Percentiles rank a stretch among this genome's conserved stretches.
phyloP scores from a whole-genome alignment of 2,797 vertebrate species.

The Dromococcyx pavoninus region DNA sequence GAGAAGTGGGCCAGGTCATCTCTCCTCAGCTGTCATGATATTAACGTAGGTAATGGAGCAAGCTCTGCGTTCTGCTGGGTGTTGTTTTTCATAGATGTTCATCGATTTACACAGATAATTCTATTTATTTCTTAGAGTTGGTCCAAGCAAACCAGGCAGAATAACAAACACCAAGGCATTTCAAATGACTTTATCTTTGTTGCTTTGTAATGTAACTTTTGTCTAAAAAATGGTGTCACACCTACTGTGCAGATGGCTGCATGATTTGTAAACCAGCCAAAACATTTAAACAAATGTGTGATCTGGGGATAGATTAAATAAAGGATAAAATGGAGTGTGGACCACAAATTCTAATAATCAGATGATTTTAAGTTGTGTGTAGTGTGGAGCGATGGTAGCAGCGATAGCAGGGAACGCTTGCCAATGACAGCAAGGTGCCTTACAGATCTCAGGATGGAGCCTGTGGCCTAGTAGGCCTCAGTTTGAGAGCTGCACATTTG shows the following conservation, averaged over 20 bases:
- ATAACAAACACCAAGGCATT: slow-evolving; percentile 87
- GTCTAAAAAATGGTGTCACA: slow-evolving; percentile 82
- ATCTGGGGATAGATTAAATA: slow-evolving; percentile 84
- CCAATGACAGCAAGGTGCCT: slow-evolving; percentile 84
- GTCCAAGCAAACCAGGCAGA: slow-evolving; percentile 87
- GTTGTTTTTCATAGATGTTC: slow-evolving; percentile 92
- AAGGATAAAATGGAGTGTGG: slow-evolving; percentile 80
- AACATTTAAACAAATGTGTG: slow-evolving; percentile 87
- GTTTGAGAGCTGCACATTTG: slow-evolving; percentile 93
- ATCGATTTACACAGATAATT: slow-evolving; percentile 98
- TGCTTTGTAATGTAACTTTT: slow-evolving; percentile 81
- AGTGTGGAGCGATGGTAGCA: slow-evolving; percentile 71
- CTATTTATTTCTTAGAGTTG: slow-evolving; percentile 95
- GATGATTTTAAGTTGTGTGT: slow-evolving; percentile 82
- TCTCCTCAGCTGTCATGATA: slow-evolving; percentile 99
- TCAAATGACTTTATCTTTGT: slow-evolving; percentile 85
- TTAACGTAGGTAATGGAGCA: slow-evolving; percentile 99
- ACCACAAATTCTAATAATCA: slow-evolving; percentile 83
- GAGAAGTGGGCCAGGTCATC: slow-evolving; percentile 97
- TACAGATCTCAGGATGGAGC: slow-evolving; percentile 90
- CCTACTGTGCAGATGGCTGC: slow-evolving; percentile 86
- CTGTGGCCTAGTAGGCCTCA: slow-evolving; percentile 89
- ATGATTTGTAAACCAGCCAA: slow-evolving; percentile 88
- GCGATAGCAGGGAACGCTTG: slow-evolving; percentile 74
- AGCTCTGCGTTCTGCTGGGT: slow-evolving; percentile 94